A percentile compares a stretch with the other conserved stretches of the same genome.
Conservation (phyloP, 1,140 invertebrate species). For the Orussus abietinus region DNA sequence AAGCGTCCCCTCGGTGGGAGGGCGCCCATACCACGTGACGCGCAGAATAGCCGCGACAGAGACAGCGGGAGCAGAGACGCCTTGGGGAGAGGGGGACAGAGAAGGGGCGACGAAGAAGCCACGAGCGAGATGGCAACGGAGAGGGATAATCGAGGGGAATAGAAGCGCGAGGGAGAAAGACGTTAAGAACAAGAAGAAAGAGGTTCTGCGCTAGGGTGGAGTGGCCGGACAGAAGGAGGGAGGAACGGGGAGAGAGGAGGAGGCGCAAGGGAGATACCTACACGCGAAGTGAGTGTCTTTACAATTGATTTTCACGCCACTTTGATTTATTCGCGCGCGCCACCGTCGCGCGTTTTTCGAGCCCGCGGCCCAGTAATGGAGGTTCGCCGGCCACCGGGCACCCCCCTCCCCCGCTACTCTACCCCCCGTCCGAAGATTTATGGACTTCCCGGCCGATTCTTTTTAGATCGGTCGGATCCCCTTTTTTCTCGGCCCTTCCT, state of each 20-base stretch:
- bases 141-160: no score
- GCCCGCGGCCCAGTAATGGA: constrained; percentile 28
- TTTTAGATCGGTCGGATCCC: constrained; percentile 29
- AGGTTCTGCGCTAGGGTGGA: no score
- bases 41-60: background rate
- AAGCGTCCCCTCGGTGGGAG: background rate
- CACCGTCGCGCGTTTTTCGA: constrained; percentile 34
- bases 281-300: constrained; percentile 31
- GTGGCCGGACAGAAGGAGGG: background rate
- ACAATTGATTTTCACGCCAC: constrained; percentile 48
- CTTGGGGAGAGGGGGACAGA: background rate
- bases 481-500: constrained; percentile 21
- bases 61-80: background rate
- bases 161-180: constrained; percentile 17
- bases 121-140: constrained; percentile 16
- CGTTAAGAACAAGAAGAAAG: constrained; percentile 10
- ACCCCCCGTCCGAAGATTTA: constrained; percentile 29
- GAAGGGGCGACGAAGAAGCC: background rate
- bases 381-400: constrained; percentile 21
- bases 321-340: constrained; percentile 44
- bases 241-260: background rate
- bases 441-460: constrained; percentile 38
- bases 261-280: constrained; percentile 7
- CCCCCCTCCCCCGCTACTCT: background rate
- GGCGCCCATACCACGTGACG: no score